Percentiles rank a stretch among this genome's conserved stretches.
These are phyloP conservation scores for Caenorhabditis japonica DNA, from an alignment of 2,888 invertebrate genomes.

Conservation along the genomic window DNA sequence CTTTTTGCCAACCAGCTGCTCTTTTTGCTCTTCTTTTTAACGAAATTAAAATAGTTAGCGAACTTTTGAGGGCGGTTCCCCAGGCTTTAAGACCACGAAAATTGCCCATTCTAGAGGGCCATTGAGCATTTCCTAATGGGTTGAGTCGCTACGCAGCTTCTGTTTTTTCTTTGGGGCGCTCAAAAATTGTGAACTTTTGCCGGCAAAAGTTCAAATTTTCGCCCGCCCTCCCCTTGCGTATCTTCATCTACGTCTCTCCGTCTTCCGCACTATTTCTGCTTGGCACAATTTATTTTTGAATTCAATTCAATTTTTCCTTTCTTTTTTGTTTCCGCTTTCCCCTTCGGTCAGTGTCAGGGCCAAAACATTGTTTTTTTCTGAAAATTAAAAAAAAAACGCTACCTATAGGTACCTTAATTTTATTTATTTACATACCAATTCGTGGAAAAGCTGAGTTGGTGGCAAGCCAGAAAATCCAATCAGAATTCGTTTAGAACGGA, in stretches of 20 bases:
- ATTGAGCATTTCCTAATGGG: constrained; percentile 33
- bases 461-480: constrained; percentile 21
- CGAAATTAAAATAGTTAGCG: background rate
- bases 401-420: too few relatives aligned
- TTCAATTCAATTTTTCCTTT: too few relatives aligned
- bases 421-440: too few relatives aligned
- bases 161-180: too few relatives aligned
- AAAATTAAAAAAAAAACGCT: too few relatives aligned
- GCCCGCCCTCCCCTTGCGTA: too few relatives aligned
- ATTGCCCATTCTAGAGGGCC: constrained; percentile 49
- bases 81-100: too few relatives aligned
- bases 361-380: too few relatives aligned
- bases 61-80: too few relatives aligned
- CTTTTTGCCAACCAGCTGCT: constrained; percentile 49
- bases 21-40: constrained; percentile 10
- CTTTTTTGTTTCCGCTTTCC: constrained; percentile 17
- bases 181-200: too few relatives aligned
- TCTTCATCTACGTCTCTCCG: constrained; percentile 8
- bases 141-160: too few relatives aligned
- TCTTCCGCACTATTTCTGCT: constrained; percentile 8
- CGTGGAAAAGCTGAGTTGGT: background rate
- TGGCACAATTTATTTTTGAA: constrained; percentile 20
- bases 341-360: too few relatives aligned
- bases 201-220: constrained; percentile 21
- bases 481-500: constrained; percentile 25